A percentile compares a stretch with the other conserved stretches of the same genome.
phyloP scores from a whole-genome alignment of 2,113 vertebrate genomes.

The Azemiops feae region DNA sequence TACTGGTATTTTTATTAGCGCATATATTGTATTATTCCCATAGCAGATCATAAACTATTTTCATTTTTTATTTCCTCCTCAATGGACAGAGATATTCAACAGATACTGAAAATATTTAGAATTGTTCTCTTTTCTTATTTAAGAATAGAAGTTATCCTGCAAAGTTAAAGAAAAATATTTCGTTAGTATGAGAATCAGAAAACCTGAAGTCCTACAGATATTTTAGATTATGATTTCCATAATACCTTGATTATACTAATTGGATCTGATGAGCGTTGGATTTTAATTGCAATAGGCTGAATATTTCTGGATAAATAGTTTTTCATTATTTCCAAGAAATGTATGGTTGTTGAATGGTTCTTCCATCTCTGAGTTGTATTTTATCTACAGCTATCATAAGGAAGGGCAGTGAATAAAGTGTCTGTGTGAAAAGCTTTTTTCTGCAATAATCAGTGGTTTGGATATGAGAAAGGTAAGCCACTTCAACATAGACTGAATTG shows the following conservation, averaged over 20 bases:
- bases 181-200: background rate
- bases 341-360: background rate
- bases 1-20: background rate
- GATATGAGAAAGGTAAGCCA: background rate
- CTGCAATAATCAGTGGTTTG: background rate
- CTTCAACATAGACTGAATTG: background rate
- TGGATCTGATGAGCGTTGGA: background rate
- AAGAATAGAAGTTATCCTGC: background rate
- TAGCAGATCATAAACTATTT: conserved; percentile 40
- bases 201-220: background rate
- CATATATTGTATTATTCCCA: conserved; percentile 22
- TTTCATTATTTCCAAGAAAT: background rate
- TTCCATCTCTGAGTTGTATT: background rate
- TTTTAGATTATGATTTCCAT: background rate
- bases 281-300: background rate
- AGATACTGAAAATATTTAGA: conserved; percentile 8
- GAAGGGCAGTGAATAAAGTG: background rate
- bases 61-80: conserved; percentile 26
- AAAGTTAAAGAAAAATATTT: background rate
- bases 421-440: background rate
- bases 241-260: background rate
- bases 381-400: background rate
- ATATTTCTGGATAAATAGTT: background rate
- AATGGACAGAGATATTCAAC: background rate
- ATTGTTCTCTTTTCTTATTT: background rate